Conservation (phyloP, 2,797 vertebrate genomes). For the Phrynocephalus vlangalii region DNA sequence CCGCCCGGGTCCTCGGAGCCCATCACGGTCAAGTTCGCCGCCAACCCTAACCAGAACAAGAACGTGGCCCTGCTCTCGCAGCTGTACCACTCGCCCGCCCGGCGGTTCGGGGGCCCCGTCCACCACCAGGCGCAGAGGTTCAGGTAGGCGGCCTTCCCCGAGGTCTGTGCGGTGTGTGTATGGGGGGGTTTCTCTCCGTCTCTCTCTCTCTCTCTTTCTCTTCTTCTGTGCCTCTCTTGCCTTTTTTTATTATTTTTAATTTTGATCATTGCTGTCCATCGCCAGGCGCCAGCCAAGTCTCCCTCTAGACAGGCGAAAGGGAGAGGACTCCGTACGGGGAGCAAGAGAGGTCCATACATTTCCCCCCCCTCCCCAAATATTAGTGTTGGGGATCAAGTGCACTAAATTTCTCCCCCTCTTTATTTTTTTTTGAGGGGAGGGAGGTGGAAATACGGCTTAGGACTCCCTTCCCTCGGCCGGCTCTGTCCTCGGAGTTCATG, state of each 20-base stretch:
- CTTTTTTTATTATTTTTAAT: not conserved
- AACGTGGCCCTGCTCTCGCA: conserved; percentile 95
- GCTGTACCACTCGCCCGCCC: conserved; percentile 93
- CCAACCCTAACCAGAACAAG: conserved; percentile 98
- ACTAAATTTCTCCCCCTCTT: no score
- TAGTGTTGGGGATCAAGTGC: not conserved
- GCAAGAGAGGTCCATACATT: not conserved
- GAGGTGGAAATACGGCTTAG: no score
- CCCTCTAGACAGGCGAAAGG: not conserved
- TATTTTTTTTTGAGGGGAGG: no score
- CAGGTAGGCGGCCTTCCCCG: conserved; percentile 82
- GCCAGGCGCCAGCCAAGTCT: not conserved
- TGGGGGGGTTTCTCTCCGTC: not conserved
- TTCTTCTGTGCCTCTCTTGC: not conserved
- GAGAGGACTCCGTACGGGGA: not conserved
- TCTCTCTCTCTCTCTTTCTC: not conserved
- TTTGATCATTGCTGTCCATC: conserved; percentile 17
- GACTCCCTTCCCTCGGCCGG: no score
- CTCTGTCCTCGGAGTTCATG: not conserved
- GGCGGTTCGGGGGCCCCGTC: conserved; percentile 93
- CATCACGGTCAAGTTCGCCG: conserved; percentile 97
- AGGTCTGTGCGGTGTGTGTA: conserved; percentile 48
- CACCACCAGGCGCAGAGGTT: conserved; percentile 98
- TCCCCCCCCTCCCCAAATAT: not conserved
- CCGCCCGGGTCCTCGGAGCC: conserved; percentile 92